A percentile compares a stretch with the other conserved stretches of the same genome.
phyloP scores from a whole-genome alignment of 2,113 vertebrate genomes.

The Macquaria australasica region DNA sequence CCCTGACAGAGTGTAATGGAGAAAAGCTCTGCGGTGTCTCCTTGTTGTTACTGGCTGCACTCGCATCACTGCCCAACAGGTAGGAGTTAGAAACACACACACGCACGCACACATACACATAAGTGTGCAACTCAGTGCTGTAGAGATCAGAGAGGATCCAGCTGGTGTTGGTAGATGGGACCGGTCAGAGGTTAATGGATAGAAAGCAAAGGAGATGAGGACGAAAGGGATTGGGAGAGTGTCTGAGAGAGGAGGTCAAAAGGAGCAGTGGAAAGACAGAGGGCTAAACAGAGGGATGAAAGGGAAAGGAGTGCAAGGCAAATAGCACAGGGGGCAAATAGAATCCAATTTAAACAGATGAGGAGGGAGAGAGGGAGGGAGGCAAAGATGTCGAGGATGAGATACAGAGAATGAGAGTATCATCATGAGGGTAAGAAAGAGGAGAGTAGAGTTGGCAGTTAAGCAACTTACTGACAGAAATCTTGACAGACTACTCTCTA shows the following conservation, averaged over 20 bases:
- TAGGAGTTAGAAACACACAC: constrained; percentile 31
- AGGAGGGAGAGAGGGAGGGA: background rate
- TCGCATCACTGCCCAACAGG: constrained; percentile 42
- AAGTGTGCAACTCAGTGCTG: background rate
- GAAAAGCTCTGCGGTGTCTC: constrained; percentile 39
- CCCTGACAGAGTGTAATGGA: constrained; percentile 51
- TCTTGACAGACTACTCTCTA: background rate
- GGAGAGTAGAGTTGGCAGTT: background rate
- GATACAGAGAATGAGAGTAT: background rate
- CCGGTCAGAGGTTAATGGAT: constrained; percentile 64
- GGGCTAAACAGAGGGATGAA: constrained; percentile 29
- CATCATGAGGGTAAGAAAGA: background rate
- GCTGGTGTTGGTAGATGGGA: constrained; percentile 42
- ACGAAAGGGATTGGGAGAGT: background rate
- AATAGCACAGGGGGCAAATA: background rate
- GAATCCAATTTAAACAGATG: background rate
- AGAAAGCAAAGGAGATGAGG: constrained; percentile 26
- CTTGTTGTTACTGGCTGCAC: constrained; percentile 33
- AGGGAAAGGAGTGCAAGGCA: background rate
- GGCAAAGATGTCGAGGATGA: background rate
- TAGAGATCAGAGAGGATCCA: constrained; percentile 51
- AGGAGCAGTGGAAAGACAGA: background rate
- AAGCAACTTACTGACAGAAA: background rate
- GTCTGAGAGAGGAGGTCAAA: constrained; percentile 1
- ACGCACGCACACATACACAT: background rate